A percentile compares a stretch with the other conserved stretches of the same genome.
phyloP scores from a whole-genome alignment of 2,113 vertebrate species.

The Chamaetylas fuelleborni region DNA sequence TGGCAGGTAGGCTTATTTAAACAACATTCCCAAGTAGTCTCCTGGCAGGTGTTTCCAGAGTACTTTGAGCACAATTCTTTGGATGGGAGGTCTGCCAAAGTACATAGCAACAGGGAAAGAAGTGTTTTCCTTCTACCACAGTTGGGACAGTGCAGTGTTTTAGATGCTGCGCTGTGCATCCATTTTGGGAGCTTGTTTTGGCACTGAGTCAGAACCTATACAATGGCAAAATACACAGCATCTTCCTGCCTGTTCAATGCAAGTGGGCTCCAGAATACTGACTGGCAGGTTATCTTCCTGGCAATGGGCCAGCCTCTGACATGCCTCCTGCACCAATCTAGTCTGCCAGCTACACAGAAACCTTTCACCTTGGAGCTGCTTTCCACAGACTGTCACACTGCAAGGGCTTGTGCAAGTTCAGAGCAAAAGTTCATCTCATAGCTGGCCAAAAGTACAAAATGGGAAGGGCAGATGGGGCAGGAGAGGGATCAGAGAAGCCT shows the following conservation, averaged over 20 bases:
- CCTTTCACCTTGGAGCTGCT: not conserved
- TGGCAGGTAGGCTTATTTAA: conserved; percentile 80
- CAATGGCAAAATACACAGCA: conserved; percentile 48
- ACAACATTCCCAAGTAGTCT: conserved; percentile 79
- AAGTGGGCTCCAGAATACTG: not conserved
- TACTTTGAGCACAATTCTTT: conserved; percentile 77
- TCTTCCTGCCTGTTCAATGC: conserved; percentile 28
- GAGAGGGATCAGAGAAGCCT: not conserved
- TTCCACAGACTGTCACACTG: not conserved
- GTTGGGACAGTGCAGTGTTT: conserved; percentile 61
- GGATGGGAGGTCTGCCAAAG: conserved; percentile 75
- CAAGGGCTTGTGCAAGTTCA: not conserved
- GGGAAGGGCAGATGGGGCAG: not conserved
- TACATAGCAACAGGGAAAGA: conserved; percentile 76
- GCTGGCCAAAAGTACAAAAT: not conserved
- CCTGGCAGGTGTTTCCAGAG: conserved; percentile 83
- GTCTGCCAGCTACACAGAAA: not conserved
- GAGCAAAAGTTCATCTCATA: not conserved
- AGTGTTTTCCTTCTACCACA: conserved; percentile 68
- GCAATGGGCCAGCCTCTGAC: not conserved
- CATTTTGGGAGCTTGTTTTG: conserved; percentile 58
- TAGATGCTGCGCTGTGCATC: conserved; percentile 46
- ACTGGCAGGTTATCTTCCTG: conserved; percentile 1
- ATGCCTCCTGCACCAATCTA: not conserved
- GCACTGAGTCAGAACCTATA: conserved; percentile 43